Conservation (phyloP, 2,113 vertebrate species). For the Pogona vitticeps region DNA sequence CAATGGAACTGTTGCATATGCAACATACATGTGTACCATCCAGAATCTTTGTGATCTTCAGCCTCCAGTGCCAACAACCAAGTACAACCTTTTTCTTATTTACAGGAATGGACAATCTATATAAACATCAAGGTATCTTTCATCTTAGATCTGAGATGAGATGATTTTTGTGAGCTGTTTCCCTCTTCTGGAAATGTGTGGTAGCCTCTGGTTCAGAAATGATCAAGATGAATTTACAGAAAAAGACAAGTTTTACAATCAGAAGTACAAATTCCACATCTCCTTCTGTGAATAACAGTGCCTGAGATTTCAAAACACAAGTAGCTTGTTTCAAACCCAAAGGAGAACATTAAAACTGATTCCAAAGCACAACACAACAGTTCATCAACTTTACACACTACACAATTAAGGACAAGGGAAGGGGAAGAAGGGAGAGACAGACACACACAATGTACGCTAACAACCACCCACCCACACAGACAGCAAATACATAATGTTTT, state of each 20-base stretch:
- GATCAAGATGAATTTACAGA: not conserved
- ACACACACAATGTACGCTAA: not conserved
- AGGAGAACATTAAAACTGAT: constrained; percentile 21
- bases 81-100: not conserved
- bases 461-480: constrained; percentile 36
- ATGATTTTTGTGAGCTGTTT: not conserved
- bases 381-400: constrained; percentile 46
- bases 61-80: not conserved
- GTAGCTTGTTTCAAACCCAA: constrained; percentile 13
- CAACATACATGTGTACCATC: not conserved
- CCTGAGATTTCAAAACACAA: constrained; percentile 32
- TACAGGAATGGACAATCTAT: not conserved
- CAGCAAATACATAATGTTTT: constrained; percentile 52
- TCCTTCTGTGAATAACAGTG: constrained; percentile 16
- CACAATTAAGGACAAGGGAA: constrained; percentile 44
- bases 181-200: not conserved
- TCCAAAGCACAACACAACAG: constrained; percentile 28
- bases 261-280: not conserved
- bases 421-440: not conserved
- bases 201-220: not conserved
- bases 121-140: not conserved
- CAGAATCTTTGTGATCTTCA: not conserved
- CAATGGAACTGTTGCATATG: not conserved
- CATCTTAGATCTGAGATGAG: not conserved
- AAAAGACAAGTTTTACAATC: constrained; percentile 22